Base-by-base conservation (phyloP, 2,797 vertebrate species). In the Arrhamphus sclerolepis region DNA sequence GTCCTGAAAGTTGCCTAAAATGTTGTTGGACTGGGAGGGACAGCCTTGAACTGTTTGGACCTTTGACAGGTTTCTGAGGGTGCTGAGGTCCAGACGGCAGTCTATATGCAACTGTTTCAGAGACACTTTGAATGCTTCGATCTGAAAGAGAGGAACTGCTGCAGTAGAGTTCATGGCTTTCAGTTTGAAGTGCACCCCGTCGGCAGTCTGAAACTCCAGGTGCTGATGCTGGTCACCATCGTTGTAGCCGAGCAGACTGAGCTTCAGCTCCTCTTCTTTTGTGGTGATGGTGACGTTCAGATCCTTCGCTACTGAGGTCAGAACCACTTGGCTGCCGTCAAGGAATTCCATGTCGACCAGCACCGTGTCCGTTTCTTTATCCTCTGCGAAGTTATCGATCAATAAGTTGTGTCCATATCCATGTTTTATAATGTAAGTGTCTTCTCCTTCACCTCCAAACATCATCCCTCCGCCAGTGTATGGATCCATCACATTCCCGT, bases 361-460 rank as follows among this genome's bases (percentile, higher is more conserved):
- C 53, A 87, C 65, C 5, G 57, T 76, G 26, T 87, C 86, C 0
- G 39, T 66, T 1, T 6, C 61, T 20, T 41, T 16, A 65, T 88
- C 77, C 22, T 65, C 16, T 10, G 86, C 79, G 69, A 70, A 85
- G 68, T 85, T 87, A 24, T 76, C 5, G 1, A 87, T 87, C 17
- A 29, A 2, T 5, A 74, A 0, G 0, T 31, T 19, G 0, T 24
- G 0, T 40, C 60, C 75, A 28, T 82, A 70, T 4, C 18, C 59
- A 6, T 10, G 56, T 64, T 86, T 87, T 49, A 89, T 72, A 9
- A 67, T 13, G 20, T 89, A 87, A 1, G 71, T 84, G 52, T 87
- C 84, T 54, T 69, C 61, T 14, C 84, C 84, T 28, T 80, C 56
- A 13, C 72, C 70, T 13, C 86, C 84, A 10, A 1, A n/a, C 79